Base-by-base conservation (phyloP, 2,113 vertebrate genomes). In the Cyanoderma ruficeps region DNA sequence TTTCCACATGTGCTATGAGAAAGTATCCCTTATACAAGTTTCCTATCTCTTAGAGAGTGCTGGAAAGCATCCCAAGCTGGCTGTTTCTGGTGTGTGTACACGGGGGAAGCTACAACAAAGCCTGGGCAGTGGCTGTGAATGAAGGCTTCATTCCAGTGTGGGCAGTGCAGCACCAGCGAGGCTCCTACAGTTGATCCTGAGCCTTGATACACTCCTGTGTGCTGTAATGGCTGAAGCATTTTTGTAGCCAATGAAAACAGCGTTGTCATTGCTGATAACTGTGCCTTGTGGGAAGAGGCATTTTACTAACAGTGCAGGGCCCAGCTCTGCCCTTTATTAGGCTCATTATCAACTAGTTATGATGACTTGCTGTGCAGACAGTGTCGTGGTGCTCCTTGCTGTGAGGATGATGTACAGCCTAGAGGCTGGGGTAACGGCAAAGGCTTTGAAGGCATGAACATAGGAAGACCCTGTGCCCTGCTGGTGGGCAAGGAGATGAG, bases 181-280 rank as follows among this genome's bases (percentile, higher is more conserved):
- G 14, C 37, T 60, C 1, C 0, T 59, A 1, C 3, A 4, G 24
- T 16, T 50, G 27, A 13, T 78, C 49, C 69, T 44, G 12, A 53
- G 18, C 2, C 0, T 25, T 0, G 0, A 3, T 20, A 2, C 31
- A 7, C 14, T 2, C 33, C 28, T 19, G 6, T 1, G 19, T 25
- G 22, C 52, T 50, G 2, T 18, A 39, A 13, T 2, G 2, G 13
- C 21, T 16, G 37, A 39, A 72, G 24, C 7, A 0, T 10, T 55
- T 88, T 39, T 68, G 31, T 83, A 37, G 30, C 17, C 21, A 47
- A 6, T 44, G 19, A 68, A 72, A 83, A 3, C 15, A 18, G 0
- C 6, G 0, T 13, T 46, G 33, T 61, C 9, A 1, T n/a, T 87
- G 49, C 17, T 69, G 56, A 7, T 42, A 60, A 39, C 24, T 53